Evolutionary conservation across 2,888 invertebrate species (phyloP).

Genomic region (Folsomia candida): DNA sequence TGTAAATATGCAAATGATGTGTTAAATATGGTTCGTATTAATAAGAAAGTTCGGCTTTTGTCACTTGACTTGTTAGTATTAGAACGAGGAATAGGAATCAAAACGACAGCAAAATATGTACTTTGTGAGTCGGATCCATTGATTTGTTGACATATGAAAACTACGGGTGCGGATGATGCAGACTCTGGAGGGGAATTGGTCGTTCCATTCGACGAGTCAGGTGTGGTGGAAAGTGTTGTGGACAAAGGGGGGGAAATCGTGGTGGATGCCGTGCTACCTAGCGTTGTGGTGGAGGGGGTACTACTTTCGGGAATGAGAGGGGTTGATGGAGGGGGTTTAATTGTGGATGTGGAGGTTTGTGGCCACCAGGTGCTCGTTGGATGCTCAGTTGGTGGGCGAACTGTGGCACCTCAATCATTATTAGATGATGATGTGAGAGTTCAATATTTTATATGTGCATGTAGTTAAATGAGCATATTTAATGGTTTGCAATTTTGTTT

Average conservation of each 20-base stretch:
- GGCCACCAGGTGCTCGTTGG: conserved; percentile 25
- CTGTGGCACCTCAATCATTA: conserved; percentile 4
- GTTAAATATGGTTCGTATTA: too few species aligned
- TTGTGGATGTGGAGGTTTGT: conserved; percentile 17
- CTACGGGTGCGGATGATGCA: neutral
- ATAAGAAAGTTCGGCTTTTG: neutral
- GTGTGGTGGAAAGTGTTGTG: conserved; percentile 46
- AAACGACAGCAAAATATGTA: neutral
- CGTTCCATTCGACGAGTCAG: conserved; percentile 33
- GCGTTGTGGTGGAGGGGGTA: conserved; percentile 26
- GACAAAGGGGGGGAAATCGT: too few species aligned
- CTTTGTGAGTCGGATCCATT: neutral
- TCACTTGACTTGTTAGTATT: neutral
- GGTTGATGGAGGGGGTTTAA: conserved; percentile 49
- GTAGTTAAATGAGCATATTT: too few species aligned
- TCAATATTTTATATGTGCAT: conserved; percentile 1
- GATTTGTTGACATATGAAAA: conserved; percentile 20
- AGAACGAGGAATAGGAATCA: neutral
- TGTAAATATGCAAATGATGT: too few species aligned
- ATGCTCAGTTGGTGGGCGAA: conserved; percentile 39
- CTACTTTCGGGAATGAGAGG: conserved; percentile 49
- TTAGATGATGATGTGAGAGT: neutral
- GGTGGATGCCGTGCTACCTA: conserved; percentile 36
- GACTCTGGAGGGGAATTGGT: neutral
- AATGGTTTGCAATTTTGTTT: too few species aligned